Evolutionary conservation across 1,140 invertebrate species (phyloP), one percentile per base, ranked within the genome.

Genomic region (Stegodyphus mimosarum): DNA sequence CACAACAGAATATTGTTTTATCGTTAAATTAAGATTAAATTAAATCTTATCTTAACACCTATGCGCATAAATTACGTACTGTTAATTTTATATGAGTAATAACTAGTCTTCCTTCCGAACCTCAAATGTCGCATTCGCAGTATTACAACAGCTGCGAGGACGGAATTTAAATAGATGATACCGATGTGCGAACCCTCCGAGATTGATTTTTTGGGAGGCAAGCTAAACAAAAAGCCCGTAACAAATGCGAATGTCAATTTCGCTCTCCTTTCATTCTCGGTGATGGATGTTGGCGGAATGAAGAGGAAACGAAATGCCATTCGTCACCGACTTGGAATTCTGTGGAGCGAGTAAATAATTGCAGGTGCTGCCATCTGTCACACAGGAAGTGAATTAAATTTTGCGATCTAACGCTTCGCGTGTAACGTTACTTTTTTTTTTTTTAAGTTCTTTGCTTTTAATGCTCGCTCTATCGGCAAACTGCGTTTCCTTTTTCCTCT

Each of bases 171-270:
- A 76, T 66, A 76, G 63, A 76, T 66, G 55, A 76, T 18, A 66
- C 74, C 48, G 74, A 76, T 53, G 74, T 66, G 74, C 55, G 55
- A 76, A 76, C 18, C 33, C 49, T 51, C 74, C 74, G 48, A 76
- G 74, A 76, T 76, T 76, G 74, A 76, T 76, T 76, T 76, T 76
- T 66, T 51, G 7, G 18, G 15, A 33, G 3, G 53, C 51, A 76
- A 64, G 63, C 74, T 76, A 64, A 76, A 76, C 74, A 76, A 63
- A 76, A 74, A 74, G 53, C 17, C 17, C 60, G 55, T 76, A 76
- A 76, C 74, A 76, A 76, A 76, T 76, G 74, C 50, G 74, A 63
- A 76, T 76, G 74, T 76, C 74, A 76, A 66, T 76, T 76, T 76
- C 63, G 74, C 33, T 76, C 74, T 76, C 60, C 51, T 76, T 66